Conservation (phyloP, 2,113 vertebrate genomes). For the Spea bombifrons region DNA sequence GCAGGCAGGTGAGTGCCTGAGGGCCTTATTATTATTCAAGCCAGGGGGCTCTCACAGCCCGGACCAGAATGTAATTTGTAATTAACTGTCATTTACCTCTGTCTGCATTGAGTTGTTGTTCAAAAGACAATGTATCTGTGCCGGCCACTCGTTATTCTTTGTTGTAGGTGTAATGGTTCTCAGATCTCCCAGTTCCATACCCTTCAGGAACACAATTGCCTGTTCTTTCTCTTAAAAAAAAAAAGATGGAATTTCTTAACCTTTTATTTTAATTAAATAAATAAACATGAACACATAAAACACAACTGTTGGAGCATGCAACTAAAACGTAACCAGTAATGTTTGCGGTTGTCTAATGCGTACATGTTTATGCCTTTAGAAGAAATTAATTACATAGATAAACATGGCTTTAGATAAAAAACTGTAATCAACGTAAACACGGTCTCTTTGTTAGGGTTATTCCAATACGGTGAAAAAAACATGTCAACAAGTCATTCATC, state of each 20-base stretch:
- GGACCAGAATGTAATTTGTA: slow-evolving; percentile 79
- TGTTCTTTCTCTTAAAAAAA: slow-evolving; percentile 51
- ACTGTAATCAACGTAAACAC: slow-evolving; percentile 25
- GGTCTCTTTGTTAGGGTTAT: slow-evolving; percentile 2
- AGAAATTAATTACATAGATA: slow-evolving; percentile 40
- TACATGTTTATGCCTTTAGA: slow-evolving; percentile 13
- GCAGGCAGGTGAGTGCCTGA: slow-evolving; percentile 80
- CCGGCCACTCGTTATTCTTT: slow-evolving; percentile 69
- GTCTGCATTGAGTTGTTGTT: slow-evolving; percentile 73
- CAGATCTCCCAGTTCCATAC: slow-evolving; percentile 59
- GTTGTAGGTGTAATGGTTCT: slow-evolving; percentile 67
- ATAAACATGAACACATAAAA: background rate
- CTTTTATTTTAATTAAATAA: background rate
- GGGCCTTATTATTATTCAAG: slow-evolving; percentile 77
- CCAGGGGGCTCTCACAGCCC: slow-evolving; percentile 67
- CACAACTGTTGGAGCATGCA: background rate
- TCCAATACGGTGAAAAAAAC: slow-evolving; percentile 1
- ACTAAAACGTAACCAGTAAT: slow-evolving; percentile 4
- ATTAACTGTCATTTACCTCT: slow-evolving; percentile 84
- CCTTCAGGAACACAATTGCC: slow-evolving; percentile 51
- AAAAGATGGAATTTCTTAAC: slow-evolving; percentile 43
- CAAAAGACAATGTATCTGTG: slow-evolving; percentile 66
- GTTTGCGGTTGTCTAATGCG: slow-evolving; percentile 20
- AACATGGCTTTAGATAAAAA: slow-evolving; percentile 34
- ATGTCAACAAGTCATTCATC: slow-evolving; percentile 10